These are phyloP conservation scores for Halcyon senegalensis DNA, from an alignment of 2,113 vertebrate species.

Conservation along the genomic window DNA sequence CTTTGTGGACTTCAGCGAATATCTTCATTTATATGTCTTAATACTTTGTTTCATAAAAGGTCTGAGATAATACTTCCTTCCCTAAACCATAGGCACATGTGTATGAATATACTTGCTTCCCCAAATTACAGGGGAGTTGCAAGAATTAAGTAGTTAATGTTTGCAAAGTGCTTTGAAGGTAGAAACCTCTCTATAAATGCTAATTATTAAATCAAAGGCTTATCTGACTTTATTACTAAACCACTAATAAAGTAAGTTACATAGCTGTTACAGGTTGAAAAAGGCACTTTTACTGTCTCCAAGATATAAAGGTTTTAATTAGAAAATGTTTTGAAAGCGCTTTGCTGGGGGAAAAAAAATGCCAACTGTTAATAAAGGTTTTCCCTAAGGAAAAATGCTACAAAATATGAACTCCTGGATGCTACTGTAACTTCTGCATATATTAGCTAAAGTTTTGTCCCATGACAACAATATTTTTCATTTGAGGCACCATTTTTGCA, in stretches of 20 bases:
- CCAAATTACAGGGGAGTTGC: slow-evolving; percentile 50
- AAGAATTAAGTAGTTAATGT: slow-evolving; percentile 70
- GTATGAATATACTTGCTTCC: slow-evolving; percentile 1
- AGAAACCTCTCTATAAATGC: slow-evolving; percentile 59
- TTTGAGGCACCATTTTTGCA: slow-evolving; percentile 19
- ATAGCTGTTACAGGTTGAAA: slow-evolving; percentile 57
- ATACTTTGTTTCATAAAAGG: slow-evolving; percentile 22
- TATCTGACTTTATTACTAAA: slow-evolving; percentile 62
- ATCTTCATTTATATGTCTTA: background rate
- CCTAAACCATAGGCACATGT: background rate
- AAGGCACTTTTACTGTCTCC: slow-evolving; percentile 66
- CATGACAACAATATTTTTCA: slow-evolving; percentile 44
- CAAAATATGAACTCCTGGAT: slow-evolving; percentile 49
- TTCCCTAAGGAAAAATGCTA: slow-evolving; percentile 54
- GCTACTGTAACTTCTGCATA: slow-evolving; percentile 41
- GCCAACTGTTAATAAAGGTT: slow-evolving; percentile 58
- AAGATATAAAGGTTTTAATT: slow-evolving; percentile 77
- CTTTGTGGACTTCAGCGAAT: background rate
- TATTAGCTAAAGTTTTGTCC: slow-evolving; percentile 54
- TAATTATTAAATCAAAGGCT: slow-evolving; percentile 73
- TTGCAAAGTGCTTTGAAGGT: slow-evolving; percentile 56
- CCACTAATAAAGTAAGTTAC: slow-evolving; percentile 66
- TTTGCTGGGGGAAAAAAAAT: slow-evolving; percentile 45
- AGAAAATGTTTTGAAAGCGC: slow-evolving; percentile 55
- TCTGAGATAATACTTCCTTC: slow-evolving; percentile 19